Percentiles rank a stretch among this genome's conserved stretches.
These are phyloP conservation scores for Drosophila mayri DNA, from an alignment of 1,140 invertebrate genomes.

Conservation along the genomic window DNA sequence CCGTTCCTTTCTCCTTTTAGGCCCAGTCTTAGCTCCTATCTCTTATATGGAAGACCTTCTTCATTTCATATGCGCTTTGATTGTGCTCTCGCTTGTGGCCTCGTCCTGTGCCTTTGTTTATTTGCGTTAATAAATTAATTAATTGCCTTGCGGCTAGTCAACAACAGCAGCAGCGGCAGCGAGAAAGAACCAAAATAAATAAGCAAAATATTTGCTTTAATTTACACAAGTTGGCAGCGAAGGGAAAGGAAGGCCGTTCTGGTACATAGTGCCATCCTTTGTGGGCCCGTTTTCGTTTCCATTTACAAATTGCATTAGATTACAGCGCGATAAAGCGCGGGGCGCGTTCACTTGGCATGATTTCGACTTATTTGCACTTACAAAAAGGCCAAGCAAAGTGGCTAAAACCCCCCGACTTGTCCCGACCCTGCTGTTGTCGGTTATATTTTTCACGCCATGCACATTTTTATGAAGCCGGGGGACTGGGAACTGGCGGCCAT, in stretches of 20 bases:
- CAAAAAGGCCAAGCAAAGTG: constrained; percentile 71
- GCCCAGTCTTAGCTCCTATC: background rate
- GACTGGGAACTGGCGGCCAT: constrained; percentile 52
- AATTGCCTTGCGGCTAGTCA: constrained; percentile 76
- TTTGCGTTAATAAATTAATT: constrained; percentile 81
- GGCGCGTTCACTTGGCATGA: constrained; percentile 79
- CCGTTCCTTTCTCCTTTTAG: background rate
- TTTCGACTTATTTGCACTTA: constrained; percentile 83
- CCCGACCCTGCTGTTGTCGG: constrained; percentile 6
- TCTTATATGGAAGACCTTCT: constrained; percentile 3
- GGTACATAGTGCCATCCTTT: constrained; percentile 37
- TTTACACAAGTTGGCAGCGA: constrained; percentile 56
- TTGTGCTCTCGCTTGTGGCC: constrained; percentile 41
- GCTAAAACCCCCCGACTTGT: constrained; percentile 7
- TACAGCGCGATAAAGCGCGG: constrained; percentile 74
- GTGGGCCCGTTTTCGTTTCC: constrained; percentile 46
- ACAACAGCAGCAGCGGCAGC: constrained; percentile 40
- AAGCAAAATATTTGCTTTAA: constrained; percentile 82
- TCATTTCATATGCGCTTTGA: constrained; percentile 75
- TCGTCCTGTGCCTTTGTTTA: constrained; percentile 55
- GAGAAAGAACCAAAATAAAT: constrained; percentile 67
- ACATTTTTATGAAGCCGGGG: constrained; percentile 71
- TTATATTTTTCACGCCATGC: constrained; percentile 79
- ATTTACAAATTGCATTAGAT: constrained; percentile 83
- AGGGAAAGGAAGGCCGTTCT: background rate